Conservation (phyloP, 2,888 invertebrate genomes). For the Melinopterus prodromus region DNA sequence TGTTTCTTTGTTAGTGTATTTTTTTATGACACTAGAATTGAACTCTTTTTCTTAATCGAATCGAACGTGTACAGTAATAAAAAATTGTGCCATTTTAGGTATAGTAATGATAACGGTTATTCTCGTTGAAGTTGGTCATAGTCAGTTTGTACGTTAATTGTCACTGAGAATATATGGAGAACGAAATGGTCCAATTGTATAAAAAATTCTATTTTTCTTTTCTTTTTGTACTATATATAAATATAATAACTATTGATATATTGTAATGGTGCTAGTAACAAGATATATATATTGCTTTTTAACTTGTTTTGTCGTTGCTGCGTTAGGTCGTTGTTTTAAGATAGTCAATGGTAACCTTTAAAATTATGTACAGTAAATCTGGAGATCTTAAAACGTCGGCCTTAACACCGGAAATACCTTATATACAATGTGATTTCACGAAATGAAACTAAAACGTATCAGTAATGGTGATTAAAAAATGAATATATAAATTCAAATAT, state of each 20-base stretch:
- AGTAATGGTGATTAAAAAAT: slow-evolving; percentile 60
- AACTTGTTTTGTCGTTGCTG: slow-evolving; percentile 43
- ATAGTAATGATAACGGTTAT: slow-evolving; percentile 40
- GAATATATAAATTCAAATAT: slow-evolving; percentile 44
- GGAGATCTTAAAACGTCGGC: slow-evolving; percentile 30
- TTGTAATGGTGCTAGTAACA: slow-evolving; percentile 56
- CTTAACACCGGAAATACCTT: slow-evolving; percentile 29
- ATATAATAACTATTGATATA: slow-evolving; percentile 42
- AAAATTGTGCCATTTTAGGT: slow-evolving; percentile 58
- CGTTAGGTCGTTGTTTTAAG: slow-evolving; percentile 18
- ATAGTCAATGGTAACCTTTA: not conserved
- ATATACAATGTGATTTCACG: slow-evolving; percentile 57
- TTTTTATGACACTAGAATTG: slow-evolving; percentile 36
- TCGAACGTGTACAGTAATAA: slow-evolving; percentile 50
- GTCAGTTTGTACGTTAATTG: slow-evolving; percentile 37
- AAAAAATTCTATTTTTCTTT: slow-evolving; percentile 22
- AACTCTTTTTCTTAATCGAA: slow-evolving; percentile 33
- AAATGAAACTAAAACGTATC: slow-evolving; percentile 62
- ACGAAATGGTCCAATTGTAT: slow-evolving; percentile 47
- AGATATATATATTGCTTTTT: slow-evolving; percentile 46
- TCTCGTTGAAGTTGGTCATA: slow-evolving; percentile 18
- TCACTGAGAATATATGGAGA: slow-evolving; percentile 37
- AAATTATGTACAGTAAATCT: not conserved
- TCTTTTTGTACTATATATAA: slow-evolving; percentile 30
- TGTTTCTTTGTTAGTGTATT: slow-evolving; percentile 50